Evolutionary conservation across 2,888 invertebrate genomes (phyloP).

Genomic region (Archips crataeganus): DNA sequence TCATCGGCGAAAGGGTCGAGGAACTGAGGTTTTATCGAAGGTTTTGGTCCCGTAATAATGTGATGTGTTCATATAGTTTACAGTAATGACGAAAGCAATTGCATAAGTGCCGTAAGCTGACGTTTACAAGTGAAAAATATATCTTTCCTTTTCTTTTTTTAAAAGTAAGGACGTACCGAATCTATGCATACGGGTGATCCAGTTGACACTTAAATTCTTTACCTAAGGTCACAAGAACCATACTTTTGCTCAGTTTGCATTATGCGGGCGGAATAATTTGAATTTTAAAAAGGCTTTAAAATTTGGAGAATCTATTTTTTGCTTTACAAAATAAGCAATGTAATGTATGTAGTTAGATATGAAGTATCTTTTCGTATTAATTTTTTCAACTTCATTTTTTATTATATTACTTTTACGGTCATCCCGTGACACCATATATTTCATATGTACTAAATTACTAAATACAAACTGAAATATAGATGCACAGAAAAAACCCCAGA

Average conservation of each 20-base stretch:
- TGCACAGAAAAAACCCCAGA: no score
- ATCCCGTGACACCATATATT: no score
- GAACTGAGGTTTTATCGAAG: background rate
- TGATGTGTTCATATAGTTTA: background rate
- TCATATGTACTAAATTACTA: no score
- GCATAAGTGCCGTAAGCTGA: background rate
- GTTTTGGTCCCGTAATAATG: background rate
- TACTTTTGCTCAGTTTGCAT: background rate
- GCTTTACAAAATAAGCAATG: background rate
- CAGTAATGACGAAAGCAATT: background rate
- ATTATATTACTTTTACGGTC: no score
- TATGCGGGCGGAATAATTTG: no score
- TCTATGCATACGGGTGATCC: no score
- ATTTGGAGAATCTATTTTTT: background rate
- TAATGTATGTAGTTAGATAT: no score
- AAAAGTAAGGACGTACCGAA: background rate
- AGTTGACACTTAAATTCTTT: background rate
- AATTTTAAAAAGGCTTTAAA: background rate
- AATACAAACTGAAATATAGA: no score
- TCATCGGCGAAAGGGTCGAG: background rate
- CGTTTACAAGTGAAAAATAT: no score
- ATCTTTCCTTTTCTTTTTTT: background rate
- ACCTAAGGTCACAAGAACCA: no score
- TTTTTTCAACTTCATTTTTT: no score
- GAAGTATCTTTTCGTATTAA: no score